Conservation (phyloP, 2,113 vertebrate species). For the Bujurquina vittata region DNA sequence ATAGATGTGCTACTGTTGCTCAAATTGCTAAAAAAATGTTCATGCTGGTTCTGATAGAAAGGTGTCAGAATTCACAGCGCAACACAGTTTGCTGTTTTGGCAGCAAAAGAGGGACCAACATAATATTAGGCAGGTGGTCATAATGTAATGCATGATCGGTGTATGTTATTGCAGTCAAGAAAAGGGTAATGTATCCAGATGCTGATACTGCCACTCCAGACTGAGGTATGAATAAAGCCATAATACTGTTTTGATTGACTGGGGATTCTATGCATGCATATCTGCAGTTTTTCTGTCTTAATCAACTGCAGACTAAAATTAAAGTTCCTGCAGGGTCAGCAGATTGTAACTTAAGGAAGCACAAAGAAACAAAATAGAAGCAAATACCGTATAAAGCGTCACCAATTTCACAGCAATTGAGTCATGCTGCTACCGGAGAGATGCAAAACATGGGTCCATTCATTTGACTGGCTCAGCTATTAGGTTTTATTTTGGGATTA, state of each 20-base stretch:
- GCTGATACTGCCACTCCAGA: neutral
- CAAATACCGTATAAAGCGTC: neutral
- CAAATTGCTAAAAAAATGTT: no score
- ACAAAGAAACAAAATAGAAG: neutral
- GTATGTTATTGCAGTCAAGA: neutral
- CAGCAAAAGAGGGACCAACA: no score
- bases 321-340: neutral
- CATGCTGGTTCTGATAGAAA: no score
- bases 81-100: no score
- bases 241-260: neutral
- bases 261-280: neutral
- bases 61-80: no score
- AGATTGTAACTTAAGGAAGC: neutral
- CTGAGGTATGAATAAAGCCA: neutral
- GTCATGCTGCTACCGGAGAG: neutral
- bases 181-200: rapidly evolving
- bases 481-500: neutral
- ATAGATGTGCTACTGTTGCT: no score
- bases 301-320: neutral
- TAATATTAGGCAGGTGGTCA: no score
- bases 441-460: neutral
- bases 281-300: neutral
- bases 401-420: neutral
- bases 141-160: no score
- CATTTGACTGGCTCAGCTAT: neutral